Evolutionary conservation across 2,113 vertebrate genomes (phyloP), one percentile per base, ranked within the genome.

Genomic region (Ciconia maguari): DNA sequence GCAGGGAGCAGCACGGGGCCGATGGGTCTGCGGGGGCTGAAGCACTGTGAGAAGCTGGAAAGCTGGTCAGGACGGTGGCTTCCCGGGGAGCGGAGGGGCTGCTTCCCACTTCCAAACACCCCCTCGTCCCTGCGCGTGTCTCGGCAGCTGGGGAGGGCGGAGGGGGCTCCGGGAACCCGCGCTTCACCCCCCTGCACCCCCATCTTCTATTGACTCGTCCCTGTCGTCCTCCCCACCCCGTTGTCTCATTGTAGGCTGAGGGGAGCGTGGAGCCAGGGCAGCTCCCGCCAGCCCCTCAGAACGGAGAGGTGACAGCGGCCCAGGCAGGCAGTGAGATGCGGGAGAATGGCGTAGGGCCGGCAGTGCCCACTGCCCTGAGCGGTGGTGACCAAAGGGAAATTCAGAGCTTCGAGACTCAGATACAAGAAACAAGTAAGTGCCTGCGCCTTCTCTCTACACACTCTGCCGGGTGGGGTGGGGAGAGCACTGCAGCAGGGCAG

Each of bases 351-450:
- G 95, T 99, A 71, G 99, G 96, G 87, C 95, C 98, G 89, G 97
- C 98, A 15, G 95, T 85, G 88, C 97, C 94, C 90, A 83, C 98
- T 79, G 95, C 98, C 82, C 98, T 97, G 95, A 96, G 98, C 82
- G 92, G 92, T 57, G 98, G 98, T 91, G 98, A 98, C 91, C 98
- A 98, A 97, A 98, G 97, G 98, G 99, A 99, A 98, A 96, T 97
- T 74, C 99, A 98, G 98, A 98, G 98, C 98, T 98, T 99, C 98
- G 98, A 99, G 98, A 97, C 98, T 46, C 98, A 97, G 97, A 99
- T 99, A 98, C 99, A 99, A 96, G 99, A 99, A 98, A 99, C 99
- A 98, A 99, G 99, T 99, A 98, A 99, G 99, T 99, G 78, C 96
- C 94, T 52, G 92, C 27, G 55, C 66, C 48, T 51, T 19, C 72